These are phyloP conservation scores for Drosophila borborema DNA, from an alignment of 2,888 invertebrate species.

Conservation along the genomic window DNA sequence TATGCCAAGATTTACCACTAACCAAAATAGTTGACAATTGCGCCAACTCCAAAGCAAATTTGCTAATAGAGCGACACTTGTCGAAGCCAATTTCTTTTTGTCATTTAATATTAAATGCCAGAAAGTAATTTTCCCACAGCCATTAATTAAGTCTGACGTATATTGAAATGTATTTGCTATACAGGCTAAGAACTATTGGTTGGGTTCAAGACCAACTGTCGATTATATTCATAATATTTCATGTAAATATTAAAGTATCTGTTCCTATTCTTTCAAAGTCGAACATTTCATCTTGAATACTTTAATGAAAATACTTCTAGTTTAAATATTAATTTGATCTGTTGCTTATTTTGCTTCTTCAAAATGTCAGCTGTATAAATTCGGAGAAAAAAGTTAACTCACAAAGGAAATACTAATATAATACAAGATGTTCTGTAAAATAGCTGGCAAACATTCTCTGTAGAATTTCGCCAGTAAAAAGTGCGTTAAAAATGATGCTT, in stretches of 20 bases:
- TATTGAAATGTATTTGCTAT: constrained; percentile 9
- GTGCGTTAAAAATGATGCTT: not conserved
- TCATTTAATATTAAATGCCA: constrained; percentile 21
- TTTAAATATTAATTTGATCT: not conserved
- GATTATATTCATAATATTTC: not conserved
- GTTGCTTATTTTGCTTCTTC: not conserved
- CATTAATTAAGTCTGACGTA: constrained; percentile 35
- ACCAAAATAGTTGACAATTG: constrained; percentile 1
- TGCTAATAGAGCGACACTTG: not conserved
- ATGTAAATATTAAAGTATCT: not conserved
- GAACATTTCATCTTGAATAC: not conserved
- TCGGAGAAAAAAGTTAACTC: constrained; percentile 3
- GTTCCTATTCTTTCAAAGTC: not conserved
- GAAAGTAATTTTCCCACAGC: constrained; percentile 32
- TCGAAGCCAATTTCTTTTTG: constrained; percentile 3
- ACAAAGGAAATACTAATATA: constrained; percentile 22
- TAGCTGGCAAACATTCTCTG: constrained; percentile 18
- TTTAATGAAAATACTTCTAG: not conserved
- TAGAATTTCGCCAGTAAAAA: constrained; percentile 21
- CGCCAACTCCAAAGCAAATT: not conserved
- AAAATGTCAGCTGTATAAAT: not conserved
- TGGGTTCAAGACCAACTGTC: not conserved
- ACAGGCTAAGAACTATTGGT: not conserved
- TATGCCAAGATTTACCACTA: constrained; percentile 14
- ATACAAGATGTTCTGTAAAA: constrained; percentile 7